phyloP scores from a whole-genome alignment of 1,140 invertebrate species.

The Zaprionus taronus region DNA sequence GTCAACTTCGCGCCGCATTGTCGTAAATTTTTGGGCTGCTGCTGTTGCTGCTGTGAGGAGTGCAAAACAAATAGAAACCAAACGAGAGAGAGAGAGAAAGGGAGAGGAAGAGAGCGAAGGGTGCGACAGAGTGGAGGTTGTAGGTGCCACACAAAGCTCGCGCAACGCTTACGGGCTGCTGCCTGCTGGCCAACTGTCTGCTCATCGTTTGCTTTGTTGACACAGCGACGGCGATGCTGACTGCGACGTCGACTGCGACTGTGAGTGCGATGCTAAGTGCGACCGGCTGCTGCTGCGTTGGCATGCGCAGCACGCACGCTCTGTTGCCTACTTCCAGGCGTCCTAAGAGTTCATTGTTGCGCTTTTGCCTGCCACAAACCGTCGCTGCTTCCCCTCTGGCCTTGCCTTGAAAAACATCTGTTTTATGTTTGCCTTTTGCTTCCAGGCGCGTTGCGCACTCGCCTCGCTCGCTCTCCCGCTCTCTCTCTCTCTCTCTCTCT shows the following conservation, averaged over 20 bases:
- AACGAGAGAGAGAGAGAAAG: neutral
- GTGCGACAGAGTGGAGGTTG: conserved; percentile 50
- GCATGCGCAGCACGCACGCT: conserved; percentile 71
- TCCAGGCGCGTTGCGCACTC: conserved; percentile 48
- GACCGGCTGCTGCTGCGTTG: conserved; percentile 27
- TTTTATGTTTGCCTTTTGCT: conserved; percentile 76
- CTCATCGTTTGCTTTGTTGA: conserved; percentile 35
- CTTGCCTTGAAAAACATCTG: conserved; percentile 60
- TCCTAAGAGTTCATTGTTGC: conserved; percentile 66
- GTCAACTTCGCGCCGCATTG: conserved; percentile 54
- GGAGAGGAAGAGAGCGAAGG: neutral
- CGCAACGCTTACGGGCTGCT: conserved; percentile 40
- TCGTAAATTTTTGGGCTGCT: conserved; percentile 36
- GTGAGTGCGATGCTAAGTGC: neutral
- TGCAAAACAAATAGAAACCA: neutral
- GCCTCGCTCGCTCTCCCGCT: conserved; percentile 3
- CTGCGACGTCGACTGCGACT: conserved; percentile 6
- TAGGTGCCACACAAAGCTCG: neutral
- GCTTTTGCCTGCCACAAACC: conserved; percentile 53
- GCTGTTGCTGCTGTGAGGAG: neutral
- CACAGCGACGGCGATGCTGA: conserved; percentile 17
- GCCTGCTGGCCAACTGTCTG: conserved; percentile 63
- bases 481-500: conserved; percentile 5
- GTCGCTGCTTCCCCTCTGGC: conserved; percentile 8
- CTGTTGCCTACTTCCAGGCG: conserved; percentile 74